Conservation (phyloP, 2,888 invertebrate species). For the Spatulosminthurus flaviceps region DNA sequence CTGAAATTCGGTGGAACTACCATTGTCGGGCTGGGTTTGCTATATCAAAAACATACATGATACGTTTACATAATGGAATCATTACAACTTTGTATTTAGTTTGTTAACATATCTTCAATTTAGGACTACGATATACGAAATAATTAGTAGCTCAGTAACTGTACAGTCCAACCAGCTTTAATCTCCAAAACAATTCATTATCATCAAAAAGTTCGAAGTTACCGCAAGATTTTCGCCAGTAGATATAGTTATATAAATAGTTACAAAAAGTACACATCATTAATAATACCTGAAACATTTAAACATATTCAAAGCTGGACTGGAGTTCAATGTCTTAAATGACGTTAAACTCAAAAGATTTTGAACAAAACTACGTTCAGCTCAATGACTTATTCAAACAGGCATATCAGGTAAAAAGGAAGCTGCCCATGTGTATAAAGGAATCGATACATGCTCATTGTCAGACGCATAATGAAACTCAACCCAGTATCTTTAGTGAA, state of each 20-base stretch:
- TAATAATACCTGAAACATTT: too few relatives aligned
- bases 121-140: too few relatives aligned
- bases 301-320: too few relatives aligned
- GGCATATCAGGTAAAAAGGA: not conserved
- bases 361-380: not conserved
- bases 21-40: conserved; percentile 63
- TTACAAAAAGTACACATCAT: not conserved
- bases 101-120: too few relatives aligned
- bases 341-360: not conserved
- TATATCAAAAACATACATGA: conserved; percentile 33
- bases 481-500: not conserved
- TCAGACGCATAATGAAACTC: not conserved
- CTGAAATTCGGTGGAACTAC: conserved; percentile 62
- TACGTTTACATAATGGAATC: not conserved
- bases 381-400: not conserved
- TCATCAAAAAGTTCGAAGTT: too few relatives aligned
- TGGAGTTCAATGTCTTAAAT: not conserved
- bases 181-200: too few relatives aligned
- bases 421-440: not conserved
- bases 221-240: too few relatives aligned
- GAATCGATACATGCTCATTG: too few relatives aligned
- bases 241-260: too few relatives aligned
- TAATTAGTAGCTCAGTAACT: too few relatives aligned
- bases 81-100: too few relatives aligned
- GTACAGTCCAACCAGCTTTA: too few relatives aligned